These are phyloP conservation scores for Eublepharis macularius DNA, from an alignment of 2,113 vertebrate genomes.

Conservation along the genomic window DNA sequence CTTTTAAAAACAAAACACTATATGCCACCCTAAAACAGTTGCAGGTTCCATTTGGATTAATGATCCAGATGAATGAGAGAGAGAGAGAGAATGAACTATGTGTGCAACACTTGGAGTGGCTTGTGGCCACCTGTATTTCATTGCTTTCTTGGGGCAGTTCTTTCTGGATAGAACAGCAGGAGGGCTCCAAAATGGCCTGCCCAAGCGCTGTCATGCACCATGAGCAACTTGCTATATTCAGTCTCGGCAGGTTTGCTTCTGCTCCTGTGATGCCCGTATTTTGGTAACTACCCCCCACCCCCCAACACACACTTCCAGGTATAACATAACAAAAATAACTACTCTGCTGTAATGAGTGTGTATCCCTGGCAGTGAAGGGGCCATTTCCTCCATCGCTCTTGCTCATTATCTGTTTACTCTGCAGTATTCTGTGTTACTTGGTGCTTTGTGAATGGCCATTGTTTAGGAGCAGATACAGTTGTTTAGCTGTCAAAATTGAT, in stretches of 20 bases:
- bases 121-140: neutral
- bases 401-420: neutral
- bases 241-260: neutral
- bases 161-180: neutral
- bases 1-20: neutral
- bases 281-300: no score
- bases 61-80: no score
- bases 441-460: no score
- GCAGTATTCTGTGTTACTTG: neutral
- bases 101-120: no score
- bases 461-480: neutral
- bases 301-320: no score
- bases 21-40: neutral
- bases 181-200: neutral
- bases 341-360: neutral
- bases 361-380: neutral
- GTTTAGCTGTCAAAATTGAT: neutral
- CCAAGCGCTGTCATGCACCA: neutral
- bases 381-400: no score
- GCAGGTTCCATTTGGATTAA: neutral
- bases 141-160: neutral
- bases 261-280: neutral
- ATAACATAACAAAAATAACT: neutral
- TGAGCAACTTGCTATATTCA: neutral
- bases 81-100: no score